Percentiles rank a stretch among this genome's conserved stretches.
Evolutionary conservation across 1,140 invertebrate species (phyloP).

Genomic region (Trypoxylus dichotomus): DNA sequence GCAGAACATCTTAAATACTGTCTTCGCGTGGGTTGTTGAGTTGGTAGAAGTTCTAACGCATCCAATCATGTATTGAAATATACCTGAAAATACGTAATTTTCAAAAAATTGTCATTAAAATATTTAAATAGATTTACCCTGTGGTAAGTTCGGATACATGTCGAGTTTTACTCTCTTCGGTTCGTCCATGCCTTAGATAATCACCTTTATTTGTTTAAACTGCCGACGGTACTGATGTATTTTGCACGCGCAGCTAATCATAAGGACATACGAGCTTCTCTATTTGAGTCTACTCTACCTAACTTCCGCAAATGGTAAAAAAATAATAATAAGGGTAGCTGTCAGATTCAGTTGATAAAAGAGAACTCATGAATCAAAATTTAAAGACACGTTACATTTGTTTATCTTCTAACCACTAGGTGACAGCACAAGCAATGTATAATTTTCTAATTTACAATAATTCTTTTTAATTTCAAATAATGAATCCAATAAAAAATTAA

Average conservation of each 20-base stretch:
- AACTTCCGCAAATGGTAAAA: too few relatives aligned
- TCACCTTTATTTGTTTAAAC: too few relatives aligned
- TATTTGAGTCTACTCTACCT: too few relatives aligned
- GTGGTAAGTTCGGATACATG: conserved; percentile 1
- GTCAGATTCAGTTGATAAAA: conserved; percentile 14
- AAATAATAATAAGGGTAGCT: too few relatives aligned
- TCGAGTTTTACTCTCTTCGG: neutral
- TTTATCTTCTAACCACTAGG: conserved; percentile 7
- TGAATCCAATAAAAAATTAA: too few relatives aligned
- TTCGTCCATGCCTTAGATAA: neutral
- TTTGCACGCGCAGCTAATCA: too few relatives aligned
- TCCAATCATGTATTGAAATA: neutral
- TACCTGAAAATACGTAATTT: conserved; percentile 17
- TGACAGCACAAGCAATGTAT: conserved; percentile 8
- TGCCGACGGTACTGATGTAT: too few relatives aligned
- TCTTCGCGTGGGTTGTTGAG: neutral
- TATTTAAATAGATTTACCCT: conserved; percentile 11
- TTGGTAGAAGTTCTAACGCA: neutral
- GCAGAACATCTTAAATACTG: conserved; percentile 1
- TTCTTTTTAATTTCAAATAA: too few relatives aligned
- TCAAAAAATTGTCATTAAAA: conserved; percentile 18
- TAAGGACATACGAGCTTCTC: too few relatives aligned
- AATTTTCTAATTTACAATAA: conserved; percentile 11
- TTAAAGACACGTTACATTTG: conserved; percentile 9
- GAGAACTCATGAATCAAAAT: conserved; percentile 10